Base-by-base conservation (phyloP, 2,113 vertebrate species). In the Thunnus thynnus region DNA sequence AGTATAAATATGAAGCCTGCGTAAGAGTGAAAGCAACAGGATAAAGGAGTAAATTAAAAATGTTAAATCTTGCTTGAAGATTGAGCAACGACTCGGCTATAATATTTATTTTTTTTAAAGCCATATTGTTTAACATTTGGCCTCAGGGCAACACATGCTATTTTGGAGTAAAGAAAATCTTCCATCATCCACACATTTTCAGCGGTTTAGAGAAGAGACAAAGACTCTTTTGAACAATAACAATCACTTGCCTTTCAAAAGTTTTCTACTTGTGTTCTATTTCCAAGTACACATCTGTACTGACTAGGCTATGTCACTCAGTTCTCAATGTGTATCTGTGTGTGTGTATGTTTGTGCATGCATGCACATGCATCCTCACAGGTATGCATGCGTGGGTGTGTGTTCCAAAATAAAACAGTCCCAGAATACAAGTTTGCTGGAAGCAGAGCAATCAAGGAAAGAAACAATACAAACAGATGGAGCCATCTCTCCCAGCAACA, bases 391-490 rank as follows among this genome's bases (percentile, higher is more conserved):
- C 1, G 87, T 91, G 88, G 58, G 88, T 57, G 78, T 68, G 72
- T 46, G 67, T 51, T 84, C 60, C n/a, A 64, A 84, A 86, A 70
- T 76, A 76, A 85, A 88, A 88, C 36, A 76, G 72, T 76, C 78
- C 65, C 72, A 67, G 56, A 90, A 89, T 83, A 72, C 81, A 91
- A 88, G 82, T 84, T 82, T 76, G 79, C 84, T 87, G 68, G 80
- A 82, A 88, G 84, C 71, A 2, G 52, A 66, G 85, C 82, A 87
- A 88, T 89, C 76, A 88, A 85, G 76, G 25, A 67, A 54, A 55
- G 71, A 84, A 84, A 91, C 88, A 89, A 90, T 90, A 63, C 76
- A 83, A 91, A 88, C 91, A 93, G 87, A 92, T 93, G 90, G 89
- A 86, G 71, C 66, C 72, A 83, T 78, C 66, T 75, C 58, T 67